A percentile compares a stretch with the other conserved stretches of the same genome.
Evolutionary conservation across 2,797 vertebrate genomes (phyloP).

Genomic region (Coccyzus lansbergi): DNA sequence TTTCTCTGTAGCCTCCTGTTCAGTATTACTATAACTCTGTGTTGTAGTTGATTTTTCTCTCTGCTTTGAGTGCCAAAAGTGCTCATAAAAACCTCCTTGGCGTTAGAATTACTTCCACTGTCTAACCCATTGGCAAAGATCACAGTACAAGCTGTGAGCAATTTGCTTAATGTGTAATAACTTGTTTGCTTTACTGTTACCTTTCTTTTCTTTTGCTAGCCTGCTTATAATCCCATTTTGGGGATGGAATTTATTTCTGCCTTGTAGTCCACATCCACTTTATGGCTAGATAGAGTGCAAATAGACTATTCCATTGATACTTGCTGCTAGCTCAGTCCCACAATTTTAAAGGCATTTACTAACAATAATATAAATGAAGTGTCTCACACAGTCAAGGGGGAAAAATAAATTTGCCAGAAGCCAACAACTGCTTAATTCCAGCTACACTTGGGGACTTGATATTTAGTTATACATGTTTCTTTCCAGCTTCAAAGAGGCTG

Average conservation of each 20-base stretch:
- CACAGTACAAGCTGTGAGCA: constrained; percentile 12
- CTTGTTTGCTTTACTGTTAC: neutral
- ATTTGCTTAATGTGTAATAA: constrained; percentile 46
- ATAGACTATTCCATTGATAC: neutral
- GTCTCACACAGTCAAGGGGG: neutral
- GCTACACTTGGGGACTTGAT: neutral
- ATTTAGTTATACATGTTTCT: neutral
- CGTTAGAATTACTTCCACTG: neutral
- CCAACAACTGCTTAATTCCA: neutral
- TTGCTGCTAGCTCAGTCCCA: neutral
- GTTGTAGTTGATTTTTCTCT: neutral
- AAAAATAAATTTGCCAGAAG: neutral
- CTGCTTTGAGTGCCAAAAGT: neutral
- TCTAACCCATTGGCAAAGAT: neutral
- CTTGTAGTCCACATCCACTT: neutral
- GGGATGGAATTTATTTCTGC: neutral
- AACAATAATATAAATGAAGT: neutral
- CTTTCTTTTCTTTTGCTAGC: neutral
- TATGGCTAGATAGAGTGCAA: neutral
- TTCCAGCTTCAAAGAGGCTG: neutral
- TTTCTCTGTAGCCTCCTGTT: neutral
- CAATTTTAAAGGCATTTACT: neutral
- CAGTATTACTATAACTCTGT: neutral
- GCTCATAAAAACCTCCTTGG: neutral
- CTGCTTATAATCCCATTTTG: neutral